Evolutionary conservation across 2,113 vertebrate species (phyloP).

Genomic region (Clinocottus analis): DNA sequence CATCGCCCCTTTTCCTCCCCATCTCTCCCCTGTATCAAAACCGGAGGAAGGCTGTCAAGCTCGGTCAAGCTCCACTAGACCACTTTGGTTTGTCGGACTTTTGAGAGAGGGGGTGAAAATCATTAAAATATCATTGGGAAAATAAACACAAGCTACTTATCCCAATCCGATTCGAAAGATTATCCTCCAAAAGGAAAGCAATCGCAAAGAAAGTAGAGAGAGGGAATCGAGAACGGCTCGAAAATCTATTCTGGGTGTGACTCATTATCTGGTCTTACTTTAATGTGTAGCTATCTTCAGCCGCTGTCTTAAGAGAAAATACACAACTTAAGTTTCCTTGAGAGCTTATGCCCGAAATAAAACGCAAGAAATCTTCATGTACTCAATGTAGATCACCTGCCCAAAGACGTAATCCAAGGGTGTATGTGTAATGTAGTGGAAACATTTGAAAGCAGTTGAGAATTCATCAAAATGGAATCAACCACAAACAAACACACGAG

Average conservation of each 20-base stretch:
- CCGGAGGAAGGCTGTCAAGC: conserved; percentile 76
- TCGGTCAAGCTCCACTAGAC: conserved; percentile 75
- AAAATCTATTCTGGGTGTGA: conserved; percentile 53
- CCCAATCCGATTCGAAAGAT: conserved; percentile 79
- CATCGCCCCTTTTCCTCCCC: conserved; percentile 60
- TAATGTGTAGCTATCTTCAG: conserved; percentile 26
- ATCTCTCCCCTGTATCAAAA: conserved; percentile 75
- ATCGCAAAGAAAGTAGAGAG: conserved; percentile 46
- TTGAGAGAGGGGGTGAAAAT: conserved; percentile 11
- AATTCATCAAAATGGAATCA: neutral
- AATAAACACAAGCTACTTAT: conserved; percentile 82
- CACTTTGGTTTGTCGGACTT: conserved; percentile 70
- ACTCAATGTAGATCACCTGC: neutral
- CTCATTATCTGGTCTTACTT: conserved; percentile 35
- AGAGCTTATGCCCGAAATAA: neutral
- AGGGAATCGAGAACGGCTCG: conserved; percentile 20
- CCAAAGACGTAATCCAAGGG: neutral
- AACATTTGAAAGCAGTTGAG: neutral
- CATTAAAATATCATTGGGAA: conserved; percentile 76
- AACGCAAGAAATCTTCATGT: neutral
- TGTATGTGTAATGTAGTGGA: neutral
- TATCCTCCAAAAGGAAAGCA: conserved; percentile 71
- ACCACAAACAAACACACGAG: conserved; percentile 7
- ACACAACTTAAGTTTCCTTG: conserved; percentile 4
- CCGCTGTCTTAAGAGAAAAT: conserved; percentile 45